Percentiles rank a stretch among this genome's conserved stretches.
These are phyloP conservation scores for Dendronephthya gigantea DNA, from an alignment of 64 coral and sea anemone genomes.

Conservation along the genomic window DNA sequence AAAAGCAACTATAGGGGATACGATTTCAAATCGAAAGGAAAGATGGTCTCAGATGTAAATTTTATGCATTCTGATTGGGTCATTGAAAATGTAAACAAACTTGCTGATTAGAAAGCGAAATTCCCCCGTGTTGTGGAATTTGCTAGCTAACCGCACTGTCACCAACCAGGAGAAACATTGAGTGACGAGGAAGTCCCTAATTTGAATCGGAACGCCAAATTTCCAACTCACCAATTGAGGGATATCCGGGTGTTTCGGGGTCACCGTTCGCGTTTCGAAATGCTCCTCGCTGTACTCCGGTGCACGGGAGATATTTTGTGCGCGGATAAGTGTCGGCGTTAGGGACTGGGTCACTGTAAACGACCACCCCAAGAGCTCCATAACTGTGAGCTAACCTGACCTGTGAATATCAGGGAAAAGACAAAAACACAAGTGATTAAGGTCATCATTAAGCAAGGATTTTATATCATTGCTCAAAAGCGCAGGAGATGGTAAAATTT, in stretches of 20 bases:
- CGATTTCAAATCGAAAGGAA: no score
- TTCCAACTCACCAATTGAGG: not conserved
- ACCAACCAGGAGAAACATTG: no score
- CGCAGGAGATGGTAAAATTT: no score
- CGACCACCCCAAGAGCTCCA: constrained; percentile 40
- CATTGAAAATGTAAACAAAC: no score
- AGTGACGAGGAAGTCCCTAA: not conserved
- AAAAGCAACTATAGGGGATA: no score
- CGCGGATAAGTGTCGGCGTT: constrained; percentile 2
- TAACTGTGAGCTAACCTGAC: constrained; percentile 26
- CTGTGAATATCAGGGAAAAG: constrained; percentile 2
- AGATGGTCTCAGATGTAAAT: no score
- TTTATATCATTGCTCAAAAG: no score
- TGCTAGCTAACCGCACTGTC: no score
- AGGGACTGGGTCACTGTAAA: constrained; percentile 24
- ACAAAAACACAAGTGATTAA: not conserved
- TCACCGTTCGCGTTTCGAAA: not conserved
- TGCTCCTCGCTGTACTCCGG: not conserved
- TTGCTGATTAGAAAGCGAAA: no score
- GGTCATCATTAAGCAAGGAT: no score
- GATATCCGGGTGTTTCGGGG: not conserved
- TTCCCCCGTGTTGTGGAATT: no score
- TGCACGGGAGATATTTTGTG: constrained; percentile 26
- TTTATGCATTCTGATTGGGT: no score
- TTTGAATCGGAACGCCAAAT: not conserved